Conservation (phyloP, 2,797 vertebrate genomes). For the Cottoperca gobio region DNA sequence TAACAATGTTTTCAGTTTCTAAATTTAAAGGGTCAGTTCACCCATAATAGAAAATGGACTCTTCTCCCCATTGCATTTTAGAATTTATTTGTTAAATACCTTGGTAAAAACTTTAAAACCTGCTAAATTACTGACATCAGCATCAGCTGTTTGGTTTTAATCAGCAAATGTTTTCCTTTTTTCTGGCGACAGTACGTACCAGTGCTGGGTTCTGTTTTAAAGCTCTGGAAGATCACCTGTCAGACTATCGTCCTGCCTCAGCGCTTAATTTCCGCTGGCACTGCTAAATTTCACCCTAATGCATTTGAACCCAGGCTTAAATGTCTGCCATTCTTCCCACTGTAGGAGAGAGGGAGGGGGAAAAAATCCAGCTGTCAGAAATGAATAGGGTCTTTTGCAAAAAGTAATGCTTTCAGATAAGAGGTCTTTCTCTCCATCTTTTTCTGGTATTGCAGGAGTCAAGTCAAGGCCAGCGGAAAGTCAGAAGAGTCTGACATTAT, state of each 20-base stretch:
- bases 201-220: conserved; percentile 17
- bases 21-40: no score
- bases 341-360: neutral
- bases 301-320: conserved; percentile 33
- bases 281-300: conserved; percentile 23
- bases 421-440: conserved; percentile 1
- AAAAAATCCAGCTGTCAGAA: conserved; percentile 35
- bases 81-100: no score
- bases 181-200: no score
- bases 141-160: no score
- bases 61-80: no score
- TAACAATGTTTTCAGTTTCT: no score
- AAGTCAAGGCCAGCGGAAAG: conserved; percentile 3
- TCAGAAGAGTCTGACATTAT: neutral
- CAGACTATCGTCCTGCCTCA: conserved; percentile 9
- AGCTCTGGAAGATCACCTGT: conserved; percentile 18
- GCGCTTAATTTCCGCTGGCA: neutral
- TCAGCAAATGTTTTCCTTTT: no score
- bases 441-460: neutral
- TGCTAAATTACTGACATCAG: no score
- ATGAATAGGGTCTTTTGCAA: conserved; percentile 24
- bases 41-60: no score
- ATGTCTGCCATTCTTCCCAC: conserved; percentile 12
- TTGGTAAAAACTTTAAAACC: no score
- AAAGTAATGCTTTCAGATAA: conserved; percentile 42